These are phyloP conservation scores for Heliconius ismenius DNA, from an alignment of 2,888 invertebrate genomes.

Conservation along the genomic window DNA sequence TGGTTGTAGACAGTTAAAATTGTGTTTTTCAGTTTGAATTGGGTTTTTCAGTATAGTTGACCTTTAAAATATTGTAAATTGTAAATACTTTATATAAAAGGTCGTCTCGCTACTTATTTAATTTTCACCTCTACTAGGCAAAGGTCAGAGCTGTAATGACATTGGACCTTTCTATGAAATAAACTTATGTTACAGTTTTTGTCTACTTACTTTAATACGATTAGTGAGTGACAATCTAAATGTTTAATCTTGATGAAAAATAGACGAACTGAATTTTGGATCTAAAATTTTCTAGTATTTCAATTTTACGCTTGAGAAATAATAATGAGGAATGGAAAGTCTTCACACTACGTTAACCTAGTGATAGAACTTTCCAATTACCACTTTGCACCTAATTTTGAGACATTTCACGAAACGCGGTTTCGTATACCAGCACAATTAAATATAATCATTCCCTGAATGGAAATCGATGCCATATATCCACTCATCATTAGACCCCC, in stretches of 20 bases:
- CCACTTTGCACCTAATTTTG: neutral
- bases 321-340: no score
- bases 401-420: neutral
- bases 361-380: neutral
- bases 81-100: neutral
- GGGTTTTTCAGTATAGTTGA: no score
- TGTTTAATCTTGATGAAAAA: neutral
- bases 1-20: no score
- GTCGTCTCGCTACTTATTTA: neutral
- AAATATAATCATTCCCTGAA: neutral
- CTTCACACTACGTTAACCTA: neutral
- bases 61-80: neutral
- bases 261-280: neutral
- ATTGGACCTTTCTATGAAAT: neutral
- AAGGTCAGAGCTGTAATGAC: neutral
- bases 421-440: neutral
- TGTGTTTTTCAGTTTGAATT: no score
- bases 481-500: neutral
- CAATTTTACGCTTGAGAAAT: no score
- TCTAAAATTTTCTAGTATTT: no score
- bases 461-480: neutral
- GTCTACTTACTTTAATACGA: neutral
- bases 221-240: neutral
- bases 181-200: neutral
- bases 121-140: neutral